Evolutionary conservation across 2,888 invertebrate genomes (phyloP).

Genomic region (Melipona beecheii): DNA sequence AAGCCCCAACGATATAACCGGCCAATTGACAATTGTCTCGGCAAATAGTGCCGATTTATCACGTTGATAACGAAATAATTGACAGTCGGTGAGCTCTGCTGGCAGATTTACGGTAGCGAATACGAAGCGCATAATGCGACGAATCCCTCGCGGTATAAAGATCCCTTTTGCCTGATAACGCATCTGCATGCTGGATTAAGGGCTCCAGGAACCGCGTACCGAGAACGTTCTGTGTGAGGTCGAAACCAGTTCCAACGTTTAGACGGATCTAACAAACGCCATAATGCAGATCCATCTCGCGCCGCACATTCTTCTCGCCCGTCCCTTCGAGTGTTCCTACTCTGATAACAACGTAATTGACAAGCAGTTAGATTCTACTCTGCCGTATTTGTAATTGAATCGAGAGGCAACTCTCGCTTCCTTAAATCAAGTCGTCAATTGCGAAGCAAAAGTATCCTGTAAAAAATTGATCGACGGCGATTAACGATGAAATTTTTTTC

Average conservation of each 20-base stretch:
- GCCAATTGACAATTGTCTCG: conserved; percentile 59
- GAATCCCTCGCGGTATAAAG: conserved; percentile 36
- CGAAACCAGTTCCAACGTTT: conserved; percentile 58
- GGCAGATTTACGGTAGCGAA: conserved; percentile 62
- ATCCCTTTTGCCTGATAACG: conserved; percentile 54
- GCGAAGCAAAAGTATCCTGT: too few relatives aligned
- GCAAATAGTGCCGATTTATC: conserved; percentile 52
- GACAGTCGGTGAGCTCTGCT: conserved; percentile 52
- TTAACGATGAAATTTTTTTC: too few relatives aligned
- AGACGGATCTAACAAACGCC: conserved; percentile 52
- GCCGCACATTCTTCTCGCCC: conserved; percentile 10
- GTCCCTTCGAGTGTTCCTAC: neutral
- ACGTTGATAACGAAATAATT: conserved; percentile 61
- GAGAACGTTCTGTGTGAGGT: conserved; percentile 58
- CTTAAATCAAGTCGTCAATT: too few relatives aligned
- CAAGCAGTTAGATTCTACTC: conserved; percentile 40
- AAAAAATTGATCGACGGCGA: too few relatives aligned
- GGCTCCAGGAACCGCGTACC: conserved; percentile 57
- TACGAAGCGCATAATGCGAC: conserved; percentile 50
- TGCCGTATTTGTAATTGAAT: too few relatives aligned
- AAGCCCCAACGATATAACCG: conserved; percentile 40
- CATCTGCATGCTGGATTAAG: conserved; percentile 65
- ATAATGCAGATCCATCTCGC: conserved; percentile 54
- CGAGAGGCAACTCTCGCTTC: too few relatives aligned
- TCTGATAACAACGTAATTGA: conserved; percentile 59